These are phyloP conservation scores for Cepphus grylle DNA, from an alignment of 2,113 vertebrate species.

Conservation along the genomic window DNA sequence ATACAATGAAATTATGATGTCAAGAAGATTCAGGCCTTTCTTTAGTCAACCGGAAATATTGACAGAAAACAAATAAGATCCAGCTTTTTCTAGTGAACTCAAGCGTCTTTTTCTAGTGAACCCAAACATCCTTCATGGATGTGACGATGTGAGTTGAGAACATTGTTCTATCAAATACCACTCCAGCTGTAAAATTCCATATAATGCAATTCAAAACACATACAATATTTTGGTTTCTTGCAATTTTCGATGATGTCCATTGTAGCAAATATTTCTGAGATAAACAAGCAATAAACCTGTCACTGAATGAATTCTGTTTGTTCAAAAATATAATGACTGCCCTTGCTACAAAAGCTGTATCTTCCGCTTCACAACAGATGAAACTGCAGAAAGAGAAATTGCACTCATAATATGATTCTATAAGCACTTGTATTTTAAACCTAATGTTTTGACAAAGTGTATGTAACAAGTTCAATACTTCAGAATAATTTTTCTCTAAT, in stretches of 20 bases:
- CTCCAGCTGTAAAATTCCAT: not conserved
- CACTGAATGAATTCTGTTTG: conserved; percentile 20
- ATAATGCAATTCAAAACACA: conserved; percentile 1
- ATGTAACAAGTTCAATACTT: not conserved
- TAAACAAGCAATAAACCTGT: conserved; percentile 47
- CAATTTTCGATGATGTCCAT: not conserved
- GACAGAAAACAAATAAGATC: conserved; percentile 42
- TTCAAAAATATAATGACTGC: conserved; percentile 9
- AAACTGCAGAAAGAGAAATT: not conserved
- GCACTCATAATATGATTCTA: not conserved
- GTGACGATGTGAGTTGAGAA: not conserved
- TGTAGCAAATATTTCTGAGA: conserved; percentile 19
- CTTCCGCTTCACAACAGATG: not conserved
- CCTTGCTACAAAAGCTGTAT: not conserved
- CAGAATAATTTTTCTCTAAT: not conserved
- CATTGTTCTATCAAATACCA: not conserved
- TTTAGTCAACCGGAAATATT: not conserved
- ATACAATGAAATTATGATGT: conserved; percentile 45
- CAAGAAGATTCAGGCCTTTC: conserved; percentile 13
- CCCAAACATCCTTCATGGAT: not conserved
- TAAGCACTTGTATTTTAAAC: not conserved
- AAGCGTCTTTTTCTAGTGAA: not conserved
- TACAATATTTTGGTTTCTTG: conserved; percentile 13
- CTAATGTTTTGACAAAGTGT: not conserved
- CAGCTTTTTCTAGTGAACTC: conserved; percentile 9